Base-by-base conservation (phyloP, 2,888 invertebrate species). In the Cephus pygmeus region DNA sequence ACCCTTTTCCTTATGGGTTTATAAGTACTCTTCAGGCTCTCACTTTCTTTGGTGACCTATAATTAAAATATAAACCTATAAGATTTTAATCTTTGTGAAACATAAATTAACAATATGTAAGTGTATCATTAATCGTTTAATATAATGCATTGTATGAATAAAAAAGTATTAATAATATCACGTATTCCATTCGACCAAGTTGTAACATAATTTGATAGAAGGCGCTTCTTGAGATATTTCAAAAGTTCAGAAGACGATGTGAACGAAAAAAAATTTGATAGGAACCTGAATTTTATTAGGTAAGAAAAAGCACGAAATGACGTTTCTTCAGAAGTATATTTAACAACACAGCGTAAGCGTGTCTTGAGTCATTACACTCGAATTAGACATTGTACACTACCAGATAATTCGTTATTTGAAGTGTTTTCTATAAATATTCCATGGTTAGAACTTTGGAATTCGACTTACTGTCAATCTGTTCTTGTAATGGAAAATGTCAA, bases 1-100 rank as follows among this genome's bases (percentile, higher is more conserved):
- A 90, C 90, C 77, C 88, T 84, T 85, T 90, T 90, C 69, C 85
- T 85, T n/a, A 79, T 77, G 75, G 84, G 81, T 78, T 85, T 87
- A 23, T 80, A 79, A 34, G 75, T 81, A 33, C 78, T 82, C 69
- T 80, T 83, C 15, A 79, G 79, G 30, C 75, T 80, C 1, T 81
- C 81, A 2, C 81, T 79, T 6, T 81, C 80, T 15, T 85, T 83
- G 73, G 79, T 36, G 69, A 79, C 77, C 88, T 87, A 69, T 11
- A 84, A 80, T 68, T 36, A 31, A 34, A 74, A 69, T n/a, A 56
- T 30, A 73, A 35, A 36, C 31, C 56, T 30, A 56, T 31, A 33
- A 34, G 30, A 33, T 73, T 56, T 75, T 4, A 11, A 23, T 23
- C 4, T 23, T 56, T 56, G 9, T 56, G 30, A 75, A 12, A 69